phyloP scores from a whole-genome alignment of 2,888 invertebrate species.

The Penaeus monodon region DNA sequence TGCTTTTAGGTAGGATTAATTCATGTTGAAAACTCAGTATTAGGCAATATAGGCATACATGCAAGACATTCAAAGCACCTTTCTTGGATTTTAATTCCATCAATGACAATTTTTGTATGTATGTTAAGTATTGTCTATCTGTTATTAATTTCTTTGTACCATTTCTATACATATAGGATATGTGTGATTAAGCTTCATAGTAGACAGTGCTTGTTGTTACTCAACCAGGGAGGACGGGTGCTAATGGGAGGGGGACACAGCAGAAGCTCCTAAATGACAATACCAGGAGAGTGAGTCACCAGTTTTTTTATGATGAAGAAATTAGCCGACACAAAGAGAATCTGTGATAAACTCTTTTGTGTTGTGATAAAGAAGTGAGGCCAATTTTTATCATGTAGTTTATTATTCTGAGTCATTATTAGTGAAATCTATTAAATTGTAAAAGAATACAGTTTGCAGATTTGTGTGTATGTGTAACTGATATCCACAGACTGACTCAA shows the following conservation, averaged over 20 bases:
- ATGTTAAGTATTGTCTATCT: slow-evolving; percentile 55
- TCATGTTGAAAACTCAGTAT: slow-evolving; percentile 59
- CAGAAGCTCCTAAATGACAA: slow-evolving; percentile 3
- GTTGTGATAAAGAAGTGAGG: too few species aligned
- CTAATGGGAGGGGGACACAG: slow-evolving; percentile 53
- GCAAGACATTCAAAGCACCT: slow-evolving; percentile 53
- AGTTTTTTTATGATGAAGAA: neutral
- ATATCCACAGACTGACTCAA: too few species aligned
- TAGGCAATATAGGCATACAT: slow-evolving; percentile 59
- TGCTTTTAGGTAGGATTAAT: slow-evolving; percentile 61
- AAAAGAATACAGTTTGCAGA: too few species aligned
- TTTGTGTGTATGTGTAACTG: too few species aligned
- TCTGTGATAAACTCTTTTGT: neutral
- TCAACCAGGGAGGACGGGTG: slow-evolving; percentile 54
- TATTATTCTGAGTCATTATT: too few species aligned
- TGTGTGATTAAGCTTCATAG: slow-evolving; percentile 59
- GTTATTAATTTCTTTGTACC: slow-evolving; percentile 60
- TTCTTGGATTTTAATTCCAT: slow-evolving; percentile 46
- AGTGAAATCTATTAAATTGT: too few species aligned
- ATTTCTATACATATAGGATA: slow-evolving; percentile 58
- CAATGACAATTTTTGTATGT: slow-evolving; percentile 55
- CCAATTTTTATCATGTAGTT: too few species aligned
- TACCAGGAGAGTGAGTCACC: neutral
- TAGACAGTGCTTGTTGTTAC: slow-evolving; percentile 59
- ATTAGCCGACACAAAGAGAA: slow-evolving; percentile 6